Base-by-base conservation (phyloP, 1,140 invertebrate species). In the Drosophila leontia region DNA sequence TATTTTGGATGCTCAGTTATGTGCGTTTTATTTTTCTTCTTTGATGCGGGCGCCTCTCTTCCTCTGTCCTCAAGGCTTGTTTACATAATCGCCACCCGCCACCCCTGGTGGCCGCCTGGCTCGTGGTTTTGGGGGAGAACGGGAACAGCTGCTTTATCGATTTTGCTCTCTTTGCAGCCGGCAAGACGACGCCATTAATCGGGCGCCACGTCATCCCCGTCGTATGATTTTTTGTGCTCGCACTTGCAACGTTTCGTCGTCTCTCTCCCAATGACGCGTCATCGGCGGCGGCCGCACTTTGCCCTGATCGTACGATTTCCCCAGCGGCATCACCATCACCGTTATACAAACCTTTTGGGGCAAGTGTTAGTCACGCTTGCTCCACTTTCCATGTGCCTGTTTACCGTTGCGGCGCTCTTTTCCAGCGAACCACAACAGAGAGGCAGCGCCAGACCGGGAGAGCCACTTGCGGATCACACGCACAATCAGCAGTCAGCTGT, bases 271-370 rank as follows among this genome's bases (percentile, higher is more conserved):
- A 9, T 50, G 69, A 72, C 69, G 69, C 69, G 67, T 71, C 64
- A 65, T 32, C 39, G n/a, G 32, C 19, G 13, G 32, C 19, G 15
- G 34, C 37, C 68, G 70, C 23, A 74, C 70, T 74, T 72, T 74
- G 68, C 37, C 68, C 70, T 32, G 70, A 74, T 74, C 70, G 68
- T 74, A 72, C 68, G 70, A 74, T 74, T 74, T 74, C 70, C 68
- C 67, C 65, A 70, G 64, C 29, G 39, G 65, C 69, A 71, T 26
- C 65, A 47, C 47, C 47, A n/a, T 48, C 47, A 17, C 70, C 69
- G 57, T 55, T 69, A 57, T 1, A 42, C 55, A 44, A 57, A 44
- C 35, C 23, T 57, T 57, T 42, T 65, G 68, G 65, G 69, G 65
- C 69, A 72, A 41, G 45, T 19, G 17, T 68, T 68, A 42, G 62